Evolutionary conservation across 2,113 vertebrate species (phyloP).

Genomic region (Formicarius rufipectus): DNA sequence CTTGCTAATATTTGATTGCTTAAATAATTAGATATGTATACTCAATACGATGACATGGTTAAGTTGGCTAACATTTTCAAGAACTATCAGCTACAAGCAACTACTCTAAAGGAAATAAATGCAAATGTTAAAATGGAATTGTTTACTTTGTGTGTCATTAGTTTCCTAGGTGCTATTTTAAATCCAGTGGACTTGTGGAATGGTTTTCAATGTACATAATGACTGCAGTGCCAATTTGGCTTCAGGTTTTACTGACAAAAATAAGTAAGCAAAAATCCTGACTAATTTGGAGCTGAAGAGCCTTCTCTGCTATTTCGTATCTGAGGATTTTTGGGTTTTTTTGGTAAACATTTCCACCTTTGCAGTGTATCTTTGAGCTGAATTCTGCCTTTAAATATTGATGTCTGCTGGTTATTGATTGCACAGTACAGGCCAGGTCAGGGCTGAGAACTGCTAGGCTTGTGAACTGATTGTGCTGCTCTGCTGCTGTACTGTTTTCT

Average conservation of each 20-base stretch:
- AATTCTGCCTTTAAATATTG: not conserved
- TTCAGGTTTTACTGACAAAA: not conserved
- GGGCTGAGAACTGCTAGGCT: not conserved
- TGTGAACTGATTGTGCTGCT: accelerated
- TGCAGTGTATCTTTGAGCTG: not conserved
- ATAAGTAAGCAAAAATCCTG: not conserved
- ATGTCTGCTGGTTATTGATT: no score
- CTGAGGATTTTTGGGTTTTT: not conserved
- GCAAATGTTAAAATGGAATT: not conserved
- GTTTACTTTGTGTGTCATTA: not conserved
- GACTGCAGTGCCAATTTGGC: not conserved
- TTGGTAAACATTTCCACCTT: not conserved
- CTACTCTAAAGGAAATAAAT: not conserved
- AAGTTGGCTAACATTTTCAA: not conserved
- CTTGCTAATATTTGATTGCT: not conserved
- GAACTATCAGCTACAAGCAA: not conserved
- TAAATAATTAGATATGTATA: not conserved
- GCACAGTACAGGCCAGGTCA: accelerated
- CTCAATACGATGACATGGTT: not conserved
- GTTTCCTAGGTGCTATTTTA: not conserved
- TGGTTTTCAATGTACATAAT: accelerated
- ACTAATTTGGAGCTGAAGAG: not conserved
- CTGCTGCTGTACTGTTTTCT: not conserved
- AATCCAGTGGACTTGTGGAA: not conserved
- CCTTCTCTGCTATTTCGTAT: not conserved